Percentiles rank a stretch among this genome's conserved stretches.
Evolutionary conservation across 2,888 invertebrate species (phyloP).

Genomic region (Nineta flava): DNA sequence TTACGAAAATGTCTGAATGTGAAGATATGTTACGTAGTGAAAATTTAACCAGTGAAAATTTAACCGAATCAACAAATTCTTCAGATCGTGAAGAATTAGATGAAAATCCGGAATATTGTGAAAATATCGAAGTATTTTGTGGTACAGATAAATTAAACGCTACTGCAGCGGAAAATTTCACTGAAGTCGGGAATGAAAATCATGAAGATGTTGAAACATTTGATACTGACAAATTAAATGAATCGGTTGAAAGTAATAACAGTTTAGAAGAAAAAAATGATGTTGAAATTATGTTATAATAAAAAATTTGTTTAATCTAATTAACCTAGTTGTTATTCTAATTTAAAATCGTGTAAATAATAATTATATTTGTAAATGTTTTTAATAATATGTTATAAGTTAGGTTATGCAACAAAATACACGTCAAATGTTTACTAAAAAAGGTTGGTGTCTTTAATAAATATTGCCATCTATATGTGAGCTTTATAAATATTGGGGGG

Average conservation of each 20-base stretch:
- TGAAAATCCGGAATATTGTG: background rate
- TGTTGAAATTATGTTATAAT: constrained; percentile 2
- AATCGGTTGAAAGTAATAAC: background rate
- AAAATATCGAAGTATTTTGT: background rate
- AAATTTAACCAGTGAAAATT: no score
- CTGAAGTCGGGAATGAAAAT: background rate
- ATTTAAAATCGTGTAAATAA: no score
- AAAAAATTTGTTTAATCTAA: background rate
- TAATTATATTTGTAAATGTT: no score
- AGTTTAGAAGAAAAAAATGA: background rate
- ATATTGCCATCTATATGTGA: no score
- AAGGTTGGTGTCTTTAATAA: no score
- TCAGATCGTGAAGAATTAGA: background rate
- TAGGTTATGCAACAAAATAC: no score
- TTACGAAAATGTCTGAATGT: background rate
- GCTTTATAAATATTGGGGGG: no score
- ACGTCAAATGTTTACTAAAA: no score
- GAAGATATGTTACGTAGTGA: background rate
- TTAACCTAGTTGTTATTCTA: background rate
- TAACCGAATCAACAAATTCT: no score
- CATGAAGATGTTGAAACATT: background rate
- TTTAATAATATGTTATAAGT: no score
- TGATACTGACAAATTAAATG: background rate
- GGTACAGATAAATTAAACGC: constrained; percentile 1
- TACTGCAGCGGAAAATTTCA: background rate